phyloP scores from a whole-genome alignment of 2,113 vertebrate species.

The Silurus glanis region DNA sequence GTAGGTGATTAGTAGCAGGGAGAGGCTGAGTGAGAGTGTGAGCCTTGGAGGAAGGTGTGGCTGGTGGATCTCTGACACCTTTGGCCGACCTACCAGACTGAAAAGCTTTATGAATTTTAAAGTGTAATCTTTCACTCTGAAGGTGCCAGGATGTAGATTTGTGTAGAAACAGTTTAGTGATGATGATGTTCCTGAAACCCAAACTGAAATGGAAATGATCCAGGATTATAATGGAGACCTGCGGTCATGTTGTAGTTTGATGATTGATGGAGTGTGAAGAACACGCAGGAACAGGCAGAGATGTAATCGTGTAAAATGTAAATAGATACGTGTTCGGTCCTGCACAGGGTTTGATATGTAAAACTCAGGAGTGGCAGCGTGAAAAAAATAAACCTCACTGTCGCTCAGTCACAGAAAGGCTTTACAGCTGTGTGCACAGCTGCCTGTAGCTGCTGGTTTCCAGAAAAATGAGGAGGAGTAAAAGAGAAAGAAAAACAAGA shows the following conservation, averaged over 20 bases:
- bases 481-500: too few relatives aligned
- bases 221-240: not conserved
- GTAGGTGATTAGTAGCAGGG: too few relatives aligned
- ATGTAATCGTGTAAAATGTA: not conserved
- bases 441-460: not conserved
- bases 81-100: too few relatives aligned
- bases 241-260: not conserved
- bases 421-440: too few relatives aligned
- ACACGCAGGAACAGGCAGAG: not conserved
- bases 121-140: not conserved
- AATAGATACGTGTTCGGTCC: not conserved
- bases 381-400: not conserved
- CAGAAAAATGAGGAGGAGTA: not conserved
- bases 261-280: not conserved
- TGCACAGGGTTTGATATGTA: not conserved
- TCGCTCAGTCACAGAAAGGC: not conserved
- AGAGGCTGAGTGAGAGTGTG: too few relatives aligned
- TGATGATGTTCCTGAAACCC: not conserved
- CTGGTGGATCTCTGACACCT: too few relatives aligned
- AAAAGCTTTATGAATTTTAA: too few relatives aligned
- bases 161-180: not conserved
- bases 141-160: not conserved
- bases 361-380: not conserved
- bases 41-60: too few relatives aligned
- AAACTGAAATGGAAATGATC: not conserved